Evolutionary conservation across 64 coral and sea anemone species (phyloP).

Genomic region (Acropora yongei): DNA sequence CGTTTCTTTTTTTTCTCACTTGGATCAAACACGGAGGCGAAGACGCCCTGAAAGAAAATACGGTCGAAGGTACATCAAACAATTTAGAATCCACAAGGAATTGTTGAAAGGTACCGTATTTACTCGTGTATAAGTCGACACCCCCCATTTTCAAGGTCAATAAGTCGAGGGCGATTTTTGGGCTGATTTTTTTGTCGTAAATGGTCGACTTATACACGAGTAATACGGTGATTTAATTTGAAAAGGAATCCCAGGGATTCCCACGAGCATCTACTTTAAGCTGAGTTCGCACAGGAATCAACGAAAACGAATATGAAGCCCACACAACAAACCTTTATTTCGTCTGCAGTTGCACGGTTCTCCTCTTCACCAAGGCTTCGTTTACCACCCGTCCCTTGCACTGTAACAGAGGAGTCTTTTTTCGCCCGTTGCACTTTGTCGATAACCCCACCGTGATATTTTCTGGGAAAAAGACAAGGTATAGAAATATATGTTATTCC

Average conservation of each 20-base stretch:
- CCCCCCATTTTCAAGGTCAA: no score
- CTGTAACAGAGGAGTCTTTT: slow-evolving; percentile 15
- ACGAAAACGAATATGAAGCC: neutral
- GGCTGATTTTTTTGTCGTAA: no score
- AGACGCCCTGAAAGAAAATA: slow-evolving; percentile 58
- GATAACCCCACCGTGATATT: slow-evolving; percentile 67
- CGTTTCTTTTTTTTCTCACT: slow-evolving; percentile 54
- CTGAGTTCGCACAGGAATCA: no score
- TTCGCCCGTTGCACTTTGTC: slow-evolving; percentile 52
- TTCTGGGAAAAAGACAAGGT: neutral
- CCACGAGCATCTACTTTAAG: no score
- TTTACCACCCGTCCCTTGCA: slow-evolving; percentile 5
- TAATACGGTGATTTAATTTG: no score
- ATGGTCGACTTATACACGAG: no score
- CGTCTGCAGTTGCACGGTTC: neutral
- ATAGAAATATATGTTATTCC: neutral
- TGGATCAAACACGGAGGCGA: slow-evolving; percentile 71
- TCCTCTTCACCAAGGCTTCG: neutral
- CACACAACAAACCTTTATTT: neutral
- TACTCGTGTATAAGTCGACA: no score
- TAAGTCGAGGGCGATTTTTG: no score
- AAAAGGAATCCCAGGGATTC: no score
- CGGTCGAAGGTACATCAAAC: neutral
- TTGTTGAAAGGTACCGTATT: no score
- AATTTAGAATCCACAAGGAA: neutral